phyloP scores from a whole-genome alignment of 1,140 invertebrate genomes.

The Drosophila obscura region DNA sequence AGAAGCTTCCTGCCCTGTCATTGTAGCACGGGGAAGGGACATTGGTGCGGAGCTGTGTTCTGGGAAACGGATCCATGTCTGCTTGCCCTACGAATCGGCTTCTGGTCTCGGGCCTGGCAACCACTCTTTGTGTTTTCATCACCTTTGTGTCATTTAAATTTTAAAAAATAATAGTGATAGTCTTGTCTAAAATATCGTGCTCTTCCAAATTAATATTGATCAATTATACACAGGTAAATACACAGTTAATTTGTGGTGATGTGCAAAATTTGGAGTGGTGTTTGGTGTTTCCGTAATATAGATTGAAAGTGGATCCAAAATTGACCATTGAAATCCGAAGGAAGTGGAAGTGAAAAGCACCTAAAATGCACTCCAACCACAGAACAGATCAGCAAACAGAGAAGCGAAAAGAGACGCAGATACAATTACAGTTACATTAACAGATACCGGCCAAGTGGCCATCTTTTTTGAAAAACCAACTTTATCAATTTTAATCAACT shows the following conservation, averaged over 20 bases:
- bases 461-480: too few species aligned
- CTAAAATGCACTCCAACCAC: constrained; percentile 3
- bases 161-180: constrained; percentile 41
- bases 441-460: constrained; percentile 34
- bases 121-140: constrained; percentile 64
- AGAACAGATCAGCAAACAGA: neutral
- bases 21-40: too few species aligned
- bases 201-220: too few species aligned
- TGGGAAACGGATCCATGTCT: constrained; percentile 7
- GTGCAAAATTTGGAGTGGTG: too few species aligned
- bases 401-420: neutral
- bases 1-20: constrained; percentile 63
- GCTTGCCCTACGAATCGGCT: neutral
- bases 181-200: neutral
- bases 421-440: constrained; percentile 1
- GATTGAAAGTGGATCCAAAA: too few species aligned
- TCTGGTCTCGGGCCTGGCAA: constrained; percentile 24
- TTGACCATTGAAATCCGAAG: constrained; percentile 19
- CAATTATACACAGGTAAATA: too few species aligned
- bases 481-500: constrained; percentile 80
- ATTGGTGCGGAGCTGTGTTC: neutral
- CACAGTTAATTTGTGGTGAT: too few species aligned
- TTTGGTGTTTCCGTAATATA: too few species aligned
- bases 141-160: constrained; percentile 75
- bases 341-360: constrained; percentile 18